Percentiles rank a stretch among this genome's conserved stretches.
These are phyloP conservation scores for Bombus confusus DNA, from an alignment of 1,140 invertebrate genomes.

Conservation along the genomic window DNA sequence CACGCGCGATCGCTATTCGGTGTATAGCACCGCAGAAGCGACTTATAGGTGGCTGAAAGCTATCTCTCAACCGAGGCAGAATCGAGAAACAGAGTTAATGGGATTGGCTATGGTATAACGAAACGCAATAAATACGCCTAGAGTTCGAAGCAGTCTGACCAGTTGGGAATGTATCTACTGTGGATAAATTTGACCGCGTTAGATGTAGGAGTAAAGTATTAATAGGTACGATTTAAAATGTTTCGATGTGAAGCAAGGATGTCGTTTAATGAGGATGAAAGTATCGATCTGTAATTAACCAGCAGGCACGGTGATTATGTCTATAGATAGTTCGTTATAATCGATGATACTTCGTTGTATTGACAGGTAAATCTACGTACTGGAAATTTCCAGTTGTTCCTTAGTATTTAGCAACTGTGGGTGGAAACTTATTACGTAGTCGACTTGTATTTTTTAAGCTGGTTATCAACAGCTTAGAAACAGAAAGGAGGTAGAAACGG, in stretches of 20 bases:
- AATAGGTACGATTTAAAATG: background rate
- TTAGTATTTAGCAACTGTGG: background rate
- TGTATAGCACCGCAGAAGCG: background rate
- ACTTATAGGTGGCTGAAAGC: background rate
- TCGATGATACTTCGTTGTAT: background rate
- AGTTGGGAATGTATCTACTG: background rate
- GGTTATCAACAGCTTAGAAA: background rate
- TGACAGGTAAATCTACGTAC: background rate
- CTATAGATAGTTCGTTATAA: too few relatives aligned
- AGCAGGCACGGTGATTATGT: background rate
- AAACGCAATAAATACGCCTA: background rate
- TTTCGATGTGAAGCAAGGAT: background rate
- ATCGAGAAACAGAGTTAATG: constrained; percentile 15
- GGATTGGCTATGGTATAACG: background rate
- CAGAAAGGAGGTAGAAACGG: too few relatives aligned
- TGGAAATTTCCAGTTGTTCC: background rate
- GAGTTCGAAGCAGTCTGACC: background rate
- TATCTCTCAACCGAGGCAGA: background rate
- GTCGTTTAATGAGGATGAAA: background rate
- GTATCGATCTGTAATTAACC: background rate
- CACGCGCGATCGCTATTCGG: constrained; percentile 33
- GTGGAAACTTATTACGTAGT: background rate
- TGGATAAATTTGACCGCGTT: background rate
- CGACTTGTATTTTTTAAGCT: background rate
- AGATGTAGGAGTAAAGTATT: background rate